Evolutionary conservation across 64 coral and sea anemone genomes (phyloP), one percentile per base, ranked within the genome.

Genomic region (Montipora cactus): DNA sequence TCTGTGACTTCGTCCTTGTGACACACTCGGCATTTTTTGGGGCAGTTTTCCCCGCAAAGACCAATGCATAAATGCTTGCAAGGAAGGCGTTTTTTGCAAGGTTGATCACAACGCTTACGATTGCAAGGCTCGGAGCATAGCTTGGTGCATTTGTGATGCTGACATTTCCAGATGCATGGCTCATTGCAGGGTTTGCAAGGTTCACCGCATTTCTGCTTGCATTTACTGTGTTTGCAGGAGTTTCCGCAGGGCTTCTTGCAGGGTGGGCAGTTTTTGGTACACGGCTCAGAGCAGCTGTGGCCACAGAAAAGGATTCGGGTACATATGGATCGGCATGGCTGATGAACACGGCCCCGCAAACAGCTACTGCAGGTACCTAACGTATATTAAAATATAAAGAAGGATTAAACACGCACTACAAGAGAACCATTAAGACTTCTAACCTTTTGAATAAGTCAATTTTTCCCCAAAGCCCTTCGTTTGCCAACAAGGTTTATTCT

Each of bases 41-140:
- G 95, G 47, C 95, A 96, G 16, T 13, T 2, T 69, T 96, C 95
- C 15, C 95, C 95, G 48, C 95, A 96, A 9, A 96, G 79, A 49
- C 95, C 95, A 47, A 91, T 87, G 48, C 95, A 96, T 25, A 21
- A 76, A 78, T 96, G 95, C 19, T 50, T 52, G 48, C 95, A 96
- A 44, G 28, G 14, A 16, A 90, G 50, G 49, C 0, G 47, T 70
- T 91, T 81, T 49, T 58, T 47, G 21, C 95, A 96, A 13, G 91
- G 79, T 21, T 94, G 10, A 16, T 94, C 44, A 77, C 95, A 96
- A 73, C 81, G 79, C 16, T 75, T 14, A 19, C 76, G 46, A 52
- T 90, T 9, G 72, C 95, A 96, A 5, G 76, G n/a, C 44, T 96
- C 66, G 12, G 81, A 47, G 57, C 95, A 96, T 14, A 23, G 44